Evolutionary conservation across 2,888 invertebrate genomes (phyloP), one percentile per base, ranked within the genome.

Genomic region (Nesidiocoris tenuis): DNA sequence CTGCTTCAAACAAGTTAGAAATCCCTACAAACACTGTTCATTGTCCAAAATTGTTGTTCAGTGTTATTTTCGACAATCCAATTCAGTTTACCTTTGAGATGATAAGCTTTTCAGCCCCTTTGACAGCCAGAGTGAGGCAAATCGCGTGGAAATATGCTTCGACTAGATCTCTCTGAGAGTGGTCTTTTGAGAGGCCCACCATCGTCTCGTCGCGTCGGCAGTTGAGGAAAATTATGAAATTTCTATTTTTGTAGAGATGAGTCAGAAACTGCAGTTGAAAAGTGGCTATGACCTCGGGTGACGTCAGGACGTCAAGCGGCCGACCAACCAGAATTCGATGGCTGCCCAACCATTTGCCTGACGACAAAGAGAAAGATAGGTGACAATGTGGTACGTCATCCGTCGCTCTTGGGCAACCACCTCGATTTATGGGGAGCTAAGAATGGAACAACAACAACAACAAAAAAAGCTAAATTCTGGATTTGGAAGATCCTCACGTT

Each of bases 121-220:
- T n/a, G n/a, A n/a, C n/a, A n/a, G 39, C 39, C 39, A 79, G 65
- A 7, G 77, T 80, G 24, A 78, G 74, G 59, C 80, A 70, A 54
- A 80, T 74, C 19, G 79, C 90, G 81, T 92, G 89, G 80, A 90
- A 90, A 82, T 90, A 92, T 2, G 89, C 89, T 81, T 88, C 86
- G 9, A 93, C 81, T n/a, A 90, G 84, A 79, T 90, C 88, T 67
- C 83, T 83, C 0, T 86, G 81, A 0, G 81, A 82, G 21, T 87
- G 86, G n/a, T 85, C 83, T 65, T 86, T 85, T 76, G 86, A 85
- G 0, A 92, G 82, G 54, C 86, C 82, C 19, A 92, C 84, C 81
- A 86, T 85, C 81, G 92, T 87, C 22, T 82, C 84, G 77, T 84
- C 84, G 2, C 82, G 82, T 57, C 83, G 80, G 12, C 85, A 79